Base-by-base conservation (phyloP, 2,797 vertebrate genomes). In the Novumbra hubbsi region DNA sequence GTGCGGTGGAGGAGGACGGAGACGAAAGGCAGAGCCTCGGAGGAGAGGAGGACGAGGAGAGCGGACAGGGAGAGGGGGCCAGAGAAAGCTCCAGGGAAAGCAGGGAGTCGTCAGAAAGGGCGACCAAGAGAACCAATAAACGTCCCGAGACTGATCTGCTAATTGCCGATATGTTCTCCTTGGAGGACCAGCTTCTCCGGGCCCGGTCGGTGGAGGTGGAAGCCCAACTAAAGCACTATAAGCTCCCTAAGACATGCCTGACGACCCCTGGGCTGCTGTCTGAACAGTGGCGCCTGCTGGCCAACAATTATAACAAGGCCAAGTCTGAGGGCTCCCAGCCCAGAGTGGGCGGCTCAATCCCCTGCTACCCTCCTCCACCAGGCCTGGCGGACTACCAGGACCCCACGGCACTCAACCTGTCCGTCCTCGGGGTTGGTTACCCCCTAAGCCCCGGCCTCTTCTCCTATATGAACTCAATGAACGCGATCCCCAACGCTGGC, bases 401-500 rank as follows among this genome's bases (percentile, higher is more conserved):
- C 85, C 90, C 95, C 63, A 91, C 95, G 0, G 93, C 93, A 69
- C 90, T 97, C 79, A 97, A 96, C 72, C 92, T 99, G 75, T 98
- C 98, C 0, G 84, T 98, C 74, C 91, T 98, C 1, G 97, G 97
- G 0, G 92, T 99, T 52, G 96, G 96, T 77, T 98, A 96, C 68
- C 96, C 96, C 0, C 84, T 98, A 28, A 92, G 93, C 81, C 94
- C 96, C 0, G 91, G 94, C 24, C 92, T 98, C 24, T 97, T 98
- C 86, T 98, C 98, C 70, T 98, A 96, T 85, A 83, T 98, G 84
- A 95, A 95, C 75, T 96, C 97, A 27, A 60, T 60, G 55, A 60
- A 60, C 16, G 87, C 94, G 0, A 84, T 96, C 77, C 85, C 94
- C 48, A 80, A 88, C 0, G 86, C 92, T 0, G 70, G 88, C 11